Evolutionary conservation across 2,113 vertebrate genomes (phyloP).

Genomic region (Maccullochella peelii): DNA sequence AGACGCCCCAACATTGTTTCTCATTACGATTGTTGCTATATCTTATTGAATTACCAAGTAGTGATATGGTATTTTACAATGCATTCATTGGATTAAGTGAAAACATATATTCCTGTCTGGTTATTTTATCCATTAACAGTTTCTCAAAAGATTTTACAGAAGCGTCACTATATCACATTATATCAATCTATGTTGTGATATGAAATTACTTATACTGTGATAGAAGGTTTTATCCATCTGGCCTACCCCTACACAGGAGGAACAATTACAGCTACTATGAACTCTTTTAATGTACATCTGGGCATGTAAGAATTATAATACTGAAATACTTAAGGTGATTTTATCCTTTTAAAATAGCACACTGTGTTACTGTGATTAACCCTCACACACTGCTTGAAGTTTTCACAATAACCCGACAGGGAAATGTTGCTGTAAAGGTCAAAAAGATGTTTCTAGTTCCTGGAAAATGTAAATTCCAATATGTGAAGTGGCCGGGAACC

Average conservation of each 20-base stretch:
- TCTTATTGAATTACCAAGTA: background rate
- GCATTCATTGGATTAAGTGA: background rate
- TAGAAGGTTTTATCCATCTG: background rate
- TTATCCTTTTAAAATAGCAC: background rate
- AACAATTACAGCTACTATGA: background rate
- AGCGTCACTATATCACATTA: background rate
- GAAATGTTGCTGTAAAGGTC: constrained; percentile 10
- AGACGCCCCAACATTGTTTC: background rate
- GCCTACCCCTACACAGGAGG: background rate
- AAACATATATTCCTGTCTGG: background rate
- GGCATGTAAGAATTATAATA: background rate
- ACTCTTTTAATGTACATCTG: background rate
- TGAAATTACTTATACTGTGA: background rate
- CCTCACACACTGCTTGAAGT: background rate
- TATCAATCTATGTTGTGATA: background rate
- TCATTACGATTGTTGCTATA: background rate
- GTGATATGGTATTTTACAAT: background rate
- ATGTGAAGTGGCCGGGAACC: background rate
- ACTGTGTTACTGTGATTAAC: background rate
- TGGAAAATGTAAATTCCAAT: constrained; percentile 16
- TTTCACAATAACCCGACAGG: constrained; percentile 1
- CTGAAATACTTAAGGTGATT: background rate
- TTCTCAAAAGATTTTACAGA: background rate
- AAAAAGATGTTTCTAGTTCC: background rate
- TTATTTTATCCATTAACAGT: background rate